Base-by-base conservation (phyloP, 2,113 vertebrate genomes). In the Aegotheles bennettii region DNA sequence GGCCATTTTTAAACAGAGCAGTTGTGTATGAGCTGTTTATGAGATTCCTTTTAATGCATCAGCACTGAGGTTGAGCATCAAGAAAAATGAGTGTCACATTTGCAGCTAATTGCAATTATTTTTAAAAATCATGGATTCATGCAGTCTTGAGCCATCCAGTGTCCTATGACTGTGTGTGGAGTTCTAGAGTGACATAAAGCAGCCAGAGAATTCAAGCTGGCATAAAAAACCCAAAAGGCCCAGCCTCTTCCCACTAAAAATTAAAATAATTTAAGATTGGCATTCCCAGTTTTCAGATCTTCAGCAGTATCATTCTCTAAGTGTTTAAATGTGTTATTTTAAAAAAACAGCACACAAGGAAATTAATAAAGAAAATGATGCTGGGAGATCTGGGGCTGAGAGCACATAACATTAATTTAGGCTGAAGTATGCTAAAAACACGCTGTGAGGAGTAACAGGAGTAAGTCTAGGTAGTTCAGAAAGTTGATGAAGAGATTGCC, bases 1-100 rank as follows among this genome's bases (percentile, higher is more conserved):
- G 76, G n/a, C 63, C 42, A 25, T 70, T 93, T 93, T 74, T 33
- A 80, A 93, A 70, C 12, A 51, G 35, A 84, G 63, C 67, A 77
- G 38, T 67, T 80, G 43, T 61, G 36, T 31, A 3, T 59, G 50
- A 94, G 28, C 42, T 83, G 25, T 53, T 90, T 8, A 36, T 31
- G 43, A 69, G 40, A 74, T 57, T 77, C 50, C n/a, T 73, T 82
- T 5, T 33, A 71, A 33, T 14, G 29, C 21, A 19, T 61, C 54
- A 88, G 48, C 43, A 17, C n/a, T 43, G n/a, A 75, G 33, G 21
- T 19, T 77, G 16, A 86, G 12, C 45, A 77, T 67, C 15, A n/a
- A 3, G 70, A 69, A 87, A 87, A 88, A 33, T 16, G 9, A 83
- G 29, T 45, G 40, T 79, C 70, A 76, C 10, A 8, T 82, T 57